Evolutionary conservation across 1,140 invertebrate species (phyloP).

Genomic region (Amyelois transitella): DNA sequence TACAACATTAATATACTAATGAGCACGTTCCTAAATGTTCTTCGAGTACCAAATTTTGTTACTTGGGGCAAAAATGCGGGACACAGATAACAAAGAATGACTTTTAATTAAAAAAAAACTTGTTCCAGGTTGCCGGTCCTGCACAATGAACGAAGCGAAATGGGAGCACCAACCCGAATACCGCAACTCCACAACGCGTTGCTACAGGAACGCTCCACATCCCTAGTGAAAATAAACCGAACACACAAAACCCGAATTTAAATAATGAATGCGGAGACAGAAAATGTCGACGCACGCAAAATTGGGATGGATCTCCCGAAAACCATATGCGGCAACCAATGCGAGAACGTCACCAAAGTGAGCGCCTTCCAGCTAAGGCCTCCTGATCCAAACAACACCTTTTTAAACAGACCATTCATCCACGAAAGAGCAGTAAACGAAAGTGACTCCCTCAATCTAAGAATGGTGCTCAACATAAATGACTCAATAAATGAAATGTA

Average conservation of each 20-base stretch:
- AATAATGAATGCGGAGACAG: constrained; percentile 16
- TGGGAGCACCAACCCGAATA: not conserved
- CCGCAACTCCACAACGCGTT: not conserved
- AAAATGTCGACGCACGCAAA: constrained; percentile 7
- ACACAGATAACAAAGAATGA: not conserved
- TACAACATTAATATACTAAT: too few species aligned
- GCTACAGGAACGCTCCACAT: not conserved
- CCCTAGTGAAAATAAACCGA: constrained; percentile 2
- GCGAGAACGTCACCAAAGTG: constrained; percentile 28
- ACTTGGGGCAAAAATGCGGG: too few species aligned
- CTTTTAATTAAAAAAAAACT: constrained; percentile 8
- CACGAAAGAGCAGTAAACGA: constrained; percentile 7
- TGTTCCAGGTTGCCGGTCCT: constrained; percentile 7
- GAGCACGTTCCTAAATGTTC: too few species aligned
- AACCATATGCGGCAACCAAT: constrained; percentile 18
- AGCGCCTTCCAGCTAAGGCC: constrained; percentile 19
- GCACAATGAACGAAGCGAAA: constrained; percentile 2
- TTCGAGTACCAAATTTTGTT: too few species aligned
- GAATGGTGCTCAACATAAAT: constrained; percentile 22
- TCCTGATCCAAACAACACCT: constrained; percentile 14
- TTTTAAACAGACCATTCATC: constrained; percentile 3
- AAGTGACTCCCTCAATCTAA: constrained; percentile 14
- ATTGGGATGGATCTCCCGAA: constrained; percentile 21
- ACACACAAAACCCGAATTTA: constrained; percentile 1
- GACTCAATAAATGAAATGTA: constrained; percentile 33